Base-by-base conservation (phyloP, 1,140 invertebrate genomes). In the Heterodera schachtii region DNA sequence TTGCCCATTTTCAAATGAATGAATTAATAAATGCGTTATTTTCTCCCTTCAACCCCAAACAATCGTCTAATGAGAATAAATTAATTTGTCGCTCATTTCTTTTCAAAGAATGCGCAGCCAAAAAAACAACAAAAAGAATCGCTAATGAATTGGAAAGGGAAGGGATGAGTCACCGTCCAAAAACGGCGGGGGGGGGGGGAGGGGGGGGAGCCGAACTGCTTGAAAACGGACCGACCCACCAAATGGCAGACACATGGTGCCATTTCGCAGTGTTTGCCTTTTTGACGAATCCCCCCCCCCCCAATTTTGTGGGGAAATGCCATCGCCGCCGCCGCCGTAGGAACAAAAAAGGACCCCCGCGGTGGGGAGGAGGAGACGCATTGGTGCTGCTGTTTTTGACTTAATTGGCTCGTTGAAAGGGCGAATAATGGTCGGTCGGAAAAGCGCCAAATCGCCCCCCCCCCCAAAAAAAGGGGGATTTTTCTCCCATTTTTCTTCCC, bases 381-480 rank as follows among this genome's bases (percentile, higher is more conserved):
- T 41, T 41, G 44, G 41, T 71, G 69, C 69, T 60, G 57, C 57
- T 60, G 57, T 19, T 71, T 71, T 71, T 7, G 31, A 71, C 69
- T 71, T 71, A 71, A 71, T 71, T 71, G 69, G 69, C 19, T 71
- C 69, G 69, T 71, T 19, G 44, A 46, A 46, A 46, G 41, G 49
- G 57, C 57, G 16, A 52, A 8, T 31, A 52, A 52, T 52, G 49
- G 49, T 52, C 49, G 67, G 21, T 9, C n/a, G 69, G 69, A 9
- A 31, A 71, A 31, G 69, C 31, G 69, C 69, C 21, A 71, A 71
- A 71, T 71, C 31, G 16, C 31, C n/a, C 31, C 9, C n/a, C 31
- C 69, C 69, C n/a, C 44, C 16, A 13, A 60, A 60, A 60, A 16
- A 31, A 31, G 31, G 31, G 31, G 0, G 31, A 31, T 31, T 31